Evolutionary conservation across 2,113 vertebrate species (phyloP).

Genomic region (Atractosteus spatula): DNA sequence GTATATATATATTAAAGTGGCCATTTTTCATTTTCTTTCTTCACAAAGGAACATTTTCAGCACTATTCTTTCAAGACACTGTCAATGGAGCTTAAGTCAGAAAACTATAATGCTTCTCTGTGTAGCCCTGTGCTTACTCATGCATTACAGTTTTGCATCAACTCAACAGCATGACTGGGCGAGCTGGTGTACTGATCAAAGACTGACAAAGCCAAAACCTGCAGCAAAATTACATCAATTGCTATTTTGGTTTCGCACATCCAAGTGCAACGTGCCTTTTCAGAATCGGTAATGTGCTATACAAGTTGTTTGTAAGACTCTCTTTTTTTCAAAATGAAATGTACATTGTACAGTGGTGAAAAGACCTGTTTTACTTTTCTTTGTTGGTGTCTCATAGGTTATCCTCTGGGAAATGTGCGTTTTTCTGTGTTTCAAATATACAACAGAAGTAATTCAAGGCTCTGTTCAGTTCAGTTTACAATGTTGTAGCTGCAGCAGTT

Average conservation of each 20-base stretch:
- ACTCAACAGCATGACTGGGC: too few relatives aligned
- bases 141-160: too few relatives aligned
- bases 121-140: neutral
- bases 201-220: conserved; percentile 5
- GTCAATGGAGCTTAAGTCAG: neutral
- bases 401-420: conserved; percentile 45
- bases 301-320: neutral
- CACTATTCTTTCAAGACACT: neutral
- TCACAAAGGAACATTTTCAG: neutral
- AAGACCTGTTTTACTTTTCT: conserved; percentile 29
- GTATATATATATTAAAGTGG: too few relatives aligned
- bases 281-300: conserved; percentile 31
- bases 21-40: too few relatives aligned
- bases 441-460: conserved; percentile 38
- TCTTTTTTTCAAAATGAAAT: neutral
- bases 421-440: conserved; percentile 47
- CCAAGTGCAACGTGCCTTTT: too few relatives aligned
- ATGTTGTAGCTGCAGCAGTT: conserved; percentile 26
- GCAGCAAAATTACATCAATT: neutral
- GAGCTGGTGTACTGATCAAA: neutral
- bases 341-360: neutral
- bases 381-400: conserved; percentile 61
- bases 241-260: neutral
- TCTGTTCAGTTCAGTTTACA: conserved; percentile 10
- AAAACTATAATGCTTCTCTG: neutral